Base-by-base conservation (phyloP, 2,888 invertebrate genomes). In the Rotaria macrura region DNA sequence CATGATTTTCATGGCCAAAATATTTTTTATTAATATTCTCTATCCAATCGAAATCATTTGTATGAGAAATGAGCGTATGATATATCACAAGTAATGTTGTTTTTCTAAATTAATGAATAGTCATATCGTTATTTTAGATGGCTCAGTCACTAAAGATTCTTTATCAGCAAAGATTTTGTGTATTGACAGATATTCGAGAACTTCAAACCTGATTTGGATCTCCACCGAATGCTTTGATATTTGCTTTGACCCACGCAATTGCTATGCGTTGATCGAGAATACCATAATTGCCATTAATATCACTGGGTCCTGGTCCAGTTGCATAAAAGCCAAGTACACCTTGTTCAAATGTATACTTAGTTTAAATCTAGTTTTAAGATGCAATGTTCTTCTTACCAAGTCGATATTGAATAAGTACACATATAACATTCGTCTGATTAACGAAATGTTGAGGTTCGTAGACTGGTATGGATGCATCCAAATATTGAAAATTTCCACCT, bases 321-420 rank as follows among this genome's bases (percentile, higher is more conserved):
- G 72, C 34, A 65, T 74, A 85, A 74, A 86, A 86, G 0, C 84
- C 57, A 23, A 85, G 40, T 65, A 90, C 89, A 14, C 83, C 85
- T n/a, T 83, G 7, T 83, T 83, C 4, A 34, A 25, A 9, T 4
- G 20, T 14, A 43, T 34, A 29, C 14, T n/a, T 83, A 57, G 7
- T 23, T 38, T 57, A 74, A 65, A 85, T 5, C 10, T 85, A 29
- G 10, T 38, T 12, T 47, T 52, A 6, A n/a, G n/a, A 25, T 52
- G 38, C 84, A 25, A 34, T 7, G 23, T 38, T 57, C 34, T 83
- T 83, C 87, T 85, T 86, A 89, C 90, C 90, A 12, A 90, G 88
- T 55, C 90, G 87, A 88, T 90, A 90, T 88, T 90, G 90, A 85
- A 90, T 88, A 23, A 89, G 89, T 57, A 90, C 89, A 12, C 90